Evolutionary conservation across 2,797 vertebrate genomes (phyloP).

Genomic region (Acrossocheilus fasciatus): DNA sequence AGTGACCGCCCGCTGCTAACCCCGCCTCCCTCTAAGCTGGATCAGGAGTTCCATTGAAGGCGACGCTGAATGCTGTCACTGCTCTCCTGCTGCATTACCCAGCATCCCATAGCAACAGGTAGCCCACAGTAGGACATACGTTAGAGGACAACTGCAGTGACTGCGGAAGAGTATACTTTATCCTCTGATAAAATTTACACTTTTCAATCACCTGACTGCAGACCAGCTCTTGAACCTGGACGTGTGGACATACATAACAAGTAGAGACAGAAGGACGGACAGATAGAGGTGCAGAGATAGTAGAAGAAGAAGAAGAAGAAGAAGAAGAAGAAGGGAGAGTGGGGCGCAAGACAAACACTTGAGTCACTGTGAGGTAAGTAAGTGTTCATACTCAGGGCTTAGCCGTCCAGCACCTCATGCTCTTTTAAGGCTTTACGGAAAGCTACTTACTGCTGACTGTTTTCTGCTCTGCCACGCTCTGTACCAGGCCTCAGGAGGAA

Average conservation of each 20-base stretch:
- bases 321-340: slow-evolving; percentile 16
- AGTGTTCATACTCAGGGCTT: slow-evolving; percentile 58
- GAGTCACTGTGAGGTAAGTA: slow-evolving; percentile 71
- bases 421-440: slow-evolving; percentile 77
- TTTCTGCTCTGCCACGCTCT: slow-evolving; percentile 52
- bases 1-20: slow-evolving; percentile 18
- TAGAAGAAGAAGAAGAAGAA: slow-evolving; percentile 6
- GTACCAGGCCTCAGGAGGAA: slow-evolving; percentile 65
- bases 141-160: not conserved
- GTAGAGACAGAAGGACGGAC: slow-evolving; percentile 16
- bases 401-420: slow-evolving; percentile 63
- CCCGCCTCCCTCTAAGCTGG: slow-evolving; percentile 57
- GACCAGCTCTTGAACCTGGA: not conserved
- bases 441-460: slow-evolving; percentile 78
- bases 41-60: slow-evolving; percentile 46
- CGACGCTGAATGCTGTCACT: slow-evolving; percentile 12
- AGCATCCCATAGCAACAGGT: slow-evolving; percentile 59
- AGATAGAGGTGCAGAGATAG: slow-evolving; percentile 5
- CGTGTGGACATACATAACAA: slow-evolving; percentile 34
- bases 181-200: not conserved
- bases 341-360: slow-evolving; percentile 29
- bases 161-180: not conserved
- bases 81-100: slow-evolving; percentile 35
- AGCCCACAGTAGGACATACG: not conserved
- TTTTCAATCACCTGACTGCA: slow-evolving; percentile 12